phyloP scores from a whole-genome alignment of 2,888 invertebrate genomes.

The Digitonthophagus gazella region DNA sequence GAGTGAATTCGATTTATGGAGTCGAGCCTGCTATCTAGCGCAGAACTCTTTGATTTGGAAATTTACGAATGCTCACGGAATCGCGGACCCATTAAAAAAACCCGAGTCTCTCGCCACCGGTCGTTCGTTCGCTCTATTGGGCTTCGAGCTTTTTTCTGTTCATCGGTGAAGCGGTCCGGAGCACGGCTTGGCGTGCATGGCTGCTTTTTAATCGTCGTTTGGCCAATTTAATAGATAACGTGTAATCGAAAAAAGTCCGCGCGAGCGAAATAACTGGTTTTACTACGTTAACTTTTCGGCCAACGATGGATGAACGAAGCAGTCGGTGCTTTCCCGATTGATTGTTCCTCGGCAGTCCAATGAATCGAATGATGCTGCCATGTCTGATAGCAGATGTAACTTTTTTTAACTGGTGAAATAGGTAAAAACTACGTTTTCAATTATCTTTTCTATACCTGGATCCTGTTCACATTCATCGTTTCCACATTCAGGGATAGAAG shows the following conservation, averaged over 20 bases:
- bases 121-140: conserved; percentile 24
- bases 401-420: conserved; percentile 11
- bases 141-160: conserved; percentile 16
- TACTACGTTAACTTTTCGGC: conserved; percentile 13
- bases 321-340: neutral
- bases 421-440: neutral
- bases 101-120: no score
- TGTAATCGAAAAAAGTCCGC: conserved; percentile 14
- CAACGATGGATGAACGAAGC: conserved; percentile 18
- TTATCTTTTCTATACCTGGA: no score
- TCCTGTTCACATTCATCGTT: no score
- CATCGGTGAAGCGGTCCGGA: neutral
- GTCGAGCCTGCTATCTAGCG: conserved; percentile 26
- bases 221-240: conserved; percentile 26
- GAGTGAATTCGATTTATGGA: conserved; percentile 44
- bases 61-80: conserved; percentile 18
- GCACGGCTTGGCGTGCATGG: conserved; percentile 24
- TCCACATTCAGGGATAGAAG: no score
- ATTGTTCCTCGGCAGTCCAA: no score
- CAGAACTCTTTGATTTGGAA: conserved; percentile 24
- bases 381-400: neutral
- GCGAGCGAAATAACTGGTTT: neutral
- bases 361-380: neutral
- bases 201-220: conserved; percentile 24
- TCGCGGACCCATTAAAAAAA: neutral